phyloP scores from a whole-genome alignment of 37 sponge, comb jelly and placozoan species.

The Beroe forskalii region DNA sequence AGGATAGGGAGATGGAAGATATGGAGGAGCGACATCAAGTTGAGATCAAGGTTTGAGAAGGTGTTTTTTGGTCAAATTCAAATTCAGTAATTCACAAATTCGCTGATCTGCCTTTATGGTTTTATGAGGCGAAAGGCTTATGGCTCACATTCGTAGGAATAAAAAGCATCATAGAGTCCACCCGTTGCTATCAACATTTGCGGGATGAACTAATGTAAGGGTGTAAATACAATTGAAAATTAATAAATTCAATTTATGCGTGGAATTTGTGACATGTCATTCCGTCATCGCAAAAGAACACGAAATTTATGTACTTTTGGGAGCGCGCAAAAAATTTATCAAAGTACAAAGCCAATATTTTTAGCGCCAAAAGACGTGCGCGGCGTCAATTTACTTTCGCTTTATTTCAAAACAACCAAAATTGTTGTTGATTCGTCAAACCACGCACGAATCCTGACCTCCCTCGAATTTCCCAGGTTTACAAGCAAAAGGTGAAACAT shows the following conservation, averaged over 20 bases:
- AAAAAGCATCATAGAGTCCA: neutral
- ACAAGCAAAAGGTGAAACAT: conserved; percentile 99
- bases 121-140: no score
- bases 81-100: no score
- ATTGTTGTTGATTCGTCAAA: no score
- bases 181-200: no score
- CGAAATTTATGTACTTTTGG: neutral
- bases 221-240: no score
- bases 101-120: no score
- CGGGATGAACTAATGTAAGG: no score
- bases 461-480: conserved; percentile 89
- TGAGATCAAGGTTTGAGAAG: conserved; percentile 87
- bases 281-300: no score
- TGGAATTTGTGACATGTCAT: no score
- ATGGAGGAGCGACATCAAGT: conserved; percentile 97
- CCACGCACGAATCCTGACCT: no score
- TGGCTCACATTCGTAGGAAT: neutral
- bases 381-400: neutral
- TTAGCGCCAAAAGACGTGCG: neutral
- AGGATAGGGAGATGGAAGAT: conserved; percentile 94
- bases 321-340: conserved; percentile 18
- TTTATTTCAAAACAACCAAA: neutral
- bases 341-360: neutral
- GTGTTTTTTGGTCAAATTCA: no score
- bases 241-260: no score